Percentiles rank a stretch among this genome's conserved stretches.
phyloP scores from a whole-genome alignment of 2,888 invertebrate genomes.

The Abscondita cerata region DNA sequence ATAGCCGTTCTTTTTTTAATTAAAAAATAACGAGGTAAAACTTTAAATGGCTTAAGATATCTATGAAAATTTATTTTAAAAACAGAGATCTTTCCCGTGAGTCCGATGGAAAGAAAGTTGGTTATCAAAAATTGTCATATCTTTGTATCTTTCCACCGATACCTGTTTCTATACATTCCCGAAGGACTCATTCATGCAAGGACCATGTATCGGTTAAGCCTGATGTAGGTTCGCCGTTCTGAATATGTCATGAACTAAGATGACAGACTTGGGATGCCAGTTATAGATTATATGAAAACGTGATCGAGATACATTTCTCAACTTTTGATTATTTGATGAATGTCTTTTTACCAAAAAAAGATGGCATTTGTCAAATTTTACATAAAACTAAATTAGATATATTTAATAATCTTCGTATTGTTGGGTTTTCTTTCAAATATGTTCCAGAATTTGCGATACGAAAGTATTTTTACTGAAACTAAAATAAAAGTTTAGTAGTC shows the following conservation, averaged over 20 bases:
- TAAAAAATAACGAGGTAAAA: neutral
- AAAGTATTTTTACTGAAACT: constrained; percentile 16
- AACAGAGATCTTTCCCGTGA: constrained; percentile 37
- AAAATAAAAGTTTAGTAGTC: constrained; percentile 34
- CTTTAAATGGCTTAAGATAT: constrained; percentile 19
- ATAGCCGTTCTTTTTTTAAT: too few species aligned
- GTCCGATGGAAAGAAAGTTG: constrained; percentile 34
- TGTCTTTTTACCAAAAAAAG: constrained; percentile 5
- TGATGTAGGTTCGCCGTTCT: constrained; percentile 51
- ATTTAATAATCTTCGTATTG: too few species aligned
- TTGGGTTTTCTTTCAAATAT: neutral
- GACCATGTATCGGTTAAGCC: constrained; percentile 40
- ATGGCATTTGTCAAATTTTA: neutral
- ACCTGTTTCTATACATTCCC: constrained; percentile 34
- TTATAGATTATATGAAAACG: constrained; percentile 41
- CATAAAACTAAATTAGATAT: neutral
- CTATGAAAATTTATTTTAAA: constrained; percentile 27
- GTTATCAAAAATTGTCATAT: constrained; percentile 43
- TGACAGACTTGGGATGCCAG: constrained; percentile 45
- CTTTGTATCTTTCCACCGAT: constrained; percentile 38
- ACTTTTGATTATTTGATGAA: constrained; percentile 34
- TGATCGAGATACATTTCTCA: constrained; percentile 28
- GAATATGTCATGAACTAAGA: constrained; percentile 54
- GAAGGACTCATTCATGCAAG: constrained; percentile 35
- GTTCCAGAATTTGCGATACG: constrained; percentile 1